Evolutionary conservation across 2,888 invertebrate species (phyloP).

Genomic region (Phaonia tiefii): DNA sequence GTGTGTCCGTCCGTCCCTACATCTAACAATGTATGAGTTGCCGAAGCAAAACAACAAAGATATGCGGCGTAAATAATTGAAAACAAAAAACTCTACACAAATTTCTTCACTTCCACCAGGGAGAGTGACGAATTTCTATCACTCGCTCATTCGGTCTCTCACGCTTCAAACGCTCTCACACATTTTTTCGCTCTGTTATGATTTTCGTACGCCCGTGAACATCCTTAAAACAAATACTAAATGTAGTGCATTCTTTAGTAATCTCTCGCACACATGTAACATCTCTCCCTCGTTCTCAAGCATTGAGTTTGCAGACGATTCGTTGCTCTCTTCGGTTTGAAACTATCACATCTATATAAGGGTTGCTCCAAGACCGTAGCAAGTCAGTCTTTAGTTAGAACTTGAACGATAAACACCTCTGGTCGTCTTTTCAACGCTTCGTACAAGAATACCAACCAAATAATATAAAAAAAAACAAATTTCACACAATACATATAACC

Average conservation of each 20-base stretch:
- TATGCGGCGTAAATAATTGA: constrained; percentile 60
- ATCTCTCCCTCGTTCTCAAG: not conserved
- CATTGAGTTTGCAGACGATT: constrained; percentile 2
- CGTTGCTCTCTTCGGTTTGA: constrained; percentile 39
- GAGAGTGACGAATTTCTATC: constrained; percentile 10
- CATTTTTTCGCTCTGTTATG: constrained; percentile 60
- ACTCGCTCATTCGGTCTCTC: constrained; percentile 5
- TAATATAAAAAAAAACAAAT: constrained; percentile 45
- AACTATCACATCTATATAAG: constrained; percentile 72
- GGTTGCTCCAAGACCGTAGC: constrained; percentile 70
- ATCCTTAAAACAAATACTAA: constrained; percentile 28
- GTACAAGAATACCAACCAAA: constrained; percentile 45
- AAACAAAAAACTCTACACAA: constrained; percentile 63
- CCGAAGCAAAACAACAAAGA: constrained; percentile 44
- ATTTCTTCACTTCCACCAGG: not conserved
- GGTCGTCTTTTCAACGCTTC: constrained; percentile 49
- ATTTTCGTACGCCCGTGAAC: constrained; percentile 58
- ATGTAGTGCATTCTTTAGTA: no score
- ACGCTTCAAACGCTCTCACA: constrained; percentile 7
- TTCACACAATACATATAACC: constrained; percentile 51
- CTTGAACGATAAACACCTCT: constrained; percentile 65
- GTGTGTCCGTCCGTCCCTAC: constrained; percentile 12
- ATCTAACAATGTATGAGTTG: not conserved
- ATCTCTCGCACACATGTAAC: not conserved
- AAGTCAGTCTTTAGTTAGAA: constrained; percentile 74